Evolutionary conservation across 2,113 vertebrate genomes (phyloP), one percentile per base, ranked within the genome.

Genomic region (Lampris megalopsis): DNA sequence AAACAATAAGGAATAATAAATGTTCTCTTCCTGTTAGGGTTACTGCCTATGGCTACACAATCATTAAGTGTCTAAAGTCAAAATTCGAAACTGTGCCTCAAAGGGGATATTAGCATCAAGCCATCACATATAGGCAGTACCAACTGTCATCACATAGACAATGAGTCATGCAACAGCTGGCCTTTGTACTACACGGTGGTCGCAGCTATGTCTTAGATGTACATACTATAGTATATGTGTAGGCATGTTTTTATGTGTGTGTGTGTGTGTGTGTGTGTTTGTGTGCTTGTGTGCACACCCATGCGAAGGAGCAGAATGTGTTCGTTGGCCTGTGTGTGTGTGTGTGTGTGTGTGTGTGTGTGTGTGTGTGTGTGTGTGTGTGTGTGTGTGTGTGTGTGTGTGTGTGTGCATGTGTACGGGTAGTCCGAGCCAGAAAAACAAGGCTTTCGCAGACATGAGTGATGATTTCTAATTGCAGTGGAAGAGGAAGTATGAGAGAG

Each of bases 121-220:
- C 54, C 24, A 24, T 7, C 7, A n/a, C n/a, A n/a, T n/a, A n/a
- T n/a, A n/a, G n/a, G n/a, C n/a, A n/a, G n/a, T n/a, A n/a, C n/a
- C n/a, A n/a, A 57, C 70, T 73, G 62, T 69, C 5, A 11, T 69
- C 77, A 68, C 41, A 75, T 10, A 2, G 7, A 60, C 53, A 10
- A 53, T 75, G 80, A 88, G 83, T 82, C 82, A 85, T 81, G 84
- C 75, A 11, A 68, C 64, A 52, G 63, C 83, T 80, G 75, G 68
- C 77, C 73, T 90, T 78, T 80, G 41, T 50, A 1, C 45, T 40
- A 40, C 66, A 42, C 42, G 2, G 64, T 58, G 62, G 75, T 9
- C 2, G 60, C 8, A 63, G 72, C 71, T 68, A 54, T 24, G 40
- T 65, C 77, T 76, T 59, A 45, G 43, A 6, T 6, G 7, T 45